Base-by-base conservation (phyloP, 2,888 invertebrate genomes). In the Fragum fragum region DNA sequence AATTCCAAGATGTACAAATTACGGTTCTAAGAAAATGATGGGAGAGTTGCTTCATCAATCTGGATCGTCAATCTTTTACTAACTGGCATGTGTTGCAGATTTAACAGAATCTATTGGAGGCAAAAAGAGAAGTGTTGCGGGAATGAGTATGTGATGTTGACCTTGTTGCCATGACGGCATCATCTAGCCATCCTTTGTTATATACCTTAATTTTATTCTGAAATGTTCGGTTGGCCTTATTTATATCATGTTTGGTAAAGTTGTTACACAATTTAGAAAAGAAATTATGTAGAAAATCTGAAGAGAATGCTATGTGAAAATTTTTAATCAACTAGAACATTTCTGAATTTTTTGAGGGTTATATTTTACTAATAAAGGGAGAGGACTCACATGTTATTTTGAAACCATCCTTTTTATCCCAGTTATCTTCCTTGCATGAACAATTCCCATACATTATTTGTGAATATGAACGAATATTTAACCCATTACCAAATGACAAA, bases 81-180 rank as follows among this genome's bases (percentile, higher is more conserved):
- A 47, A 14, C 5, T 47, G 47, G 16, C 14, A 14, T 61, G 29
- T 61, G 32, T 66, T 66, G 23, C 66, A 66, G 66, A 66, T 42
- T n/a, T 42, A 9, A 47, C 6, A 53, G 52, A 29, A 32, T 29
- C 2, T 21, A 6, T 14, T 16, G 32, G 66, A 26, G 36, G 39
- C 32, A 77, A 47, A 74, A 81, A 55, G 68, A 36, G 23, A 26
- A 81, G 81, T 77, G 71, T 70, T n/a, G 77, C 74, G 36, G 81
- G 81, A 61, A 11, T 73, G 52, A 63, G 81, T 81, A 81, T 61
- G 81, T 77, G 53, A 11, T 42, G 21, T 36, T 29, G 57, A 57
- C 32, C 39, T n/a, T 32, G 61, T 61, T 61, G 28, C 32, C 61
- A 61, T 61, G 61, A 29, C 61, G 28, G 21, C 26, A 14, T 26